A percentile compares a stretch with the other conserved stretches of the same genome.
Conservation (phyloP, 2,113 vertebrate species). For the Oncorhynchus keta region DNA sequence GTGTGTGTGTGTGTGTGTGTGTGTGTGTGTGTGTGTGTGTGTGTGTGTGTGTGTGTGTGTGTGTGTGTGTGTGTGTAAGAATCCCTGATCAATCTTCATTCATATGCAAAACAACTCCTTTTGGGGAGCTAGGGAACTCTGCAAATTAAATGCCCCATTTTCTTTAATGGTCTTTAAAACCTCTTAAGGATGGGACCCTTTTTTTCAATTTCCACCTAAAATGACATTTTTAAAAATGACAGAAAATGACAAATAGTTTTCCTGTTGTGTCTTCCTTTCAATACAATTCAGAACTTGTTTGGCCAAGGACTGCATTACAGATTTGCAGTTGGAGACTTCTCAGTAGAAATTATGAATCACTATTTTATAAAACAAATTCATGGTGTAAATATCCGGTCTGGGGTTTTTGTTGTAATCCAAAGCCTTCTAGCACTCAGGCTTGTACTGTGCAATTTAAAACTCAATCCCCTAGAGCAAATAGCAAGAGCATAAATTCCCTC, state of each 20-base stretch:
- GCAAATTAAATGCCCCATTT: slow-evolving; percentile 55
- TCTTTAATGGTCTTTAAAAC: slow-evolving; percentile 45
- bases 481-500: slow-evolving; percentile 83
- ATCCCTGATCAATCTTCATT: slow-evolving; percentile 42
- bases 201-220: too few species aligned
- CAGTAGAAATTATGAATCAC: too few species aligned
- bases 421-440: slow-evolving; percentile 49
- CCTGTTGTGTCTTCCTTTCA: slow-evolving; percentile 14
- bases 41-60: too few species aligned
- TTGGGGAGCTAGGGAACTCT: slow-evolving; percentile 37
- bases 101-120: slow-evolving; percentile 36
- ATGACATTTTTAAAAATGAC: too few species aligned
- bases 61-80: too few species aligned
- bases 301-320: too few species aligned
- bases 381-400: too few species aligned
- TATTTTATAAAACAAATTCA: neutral
- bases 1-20: too few species aligned
- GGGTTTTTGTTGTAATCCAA: slow-evolving; percentile 26
- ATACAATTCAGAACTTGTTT: too few species aligned
- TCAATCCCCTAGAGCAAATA: slow-evolving; percentile 61
- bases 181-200: too few species aligned
- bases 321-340: too few species aligned
- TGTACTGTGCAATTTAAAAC: slow-evolving; percentile 65
- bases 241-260: slow-evolving; percentile 33
- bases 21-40: too few species aligned